Percentiles rank a stretch among this genome's conserved stretches.
phyloP scores from a whole-genome alignment of 2,888 invertebrate species.

The Xestia ashworthii region DNA sequence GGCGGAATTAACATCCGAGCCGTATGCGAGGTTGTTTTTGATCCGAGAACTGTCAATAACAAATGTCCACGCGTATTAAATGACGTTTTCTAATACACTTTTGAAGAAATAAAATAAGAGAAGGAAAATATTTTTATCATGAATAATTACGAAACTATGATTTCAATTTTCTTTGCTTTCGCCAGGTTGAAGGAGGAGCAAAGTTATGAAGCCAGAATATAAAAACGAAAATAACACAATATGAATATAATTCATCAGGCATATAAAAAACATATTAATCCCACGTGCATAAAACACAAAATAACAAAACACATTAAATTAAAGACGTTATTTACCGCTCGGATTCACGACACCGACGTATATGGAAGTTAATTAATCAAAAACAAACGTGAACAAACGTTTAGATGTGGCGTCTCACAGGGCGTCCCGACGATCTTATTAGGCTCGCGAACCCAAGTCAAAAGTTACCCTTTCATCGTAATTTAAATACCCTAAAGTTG shows the following conservation, averaged over 20 bases:
- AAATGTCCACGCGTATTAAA: too few relatives aligned
- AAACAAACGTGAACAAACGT: slow-evolving; percentile 42
- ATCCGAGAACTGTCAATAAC: too few relatives aligned
- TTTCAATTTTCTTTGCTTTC: too few relatives aligned
- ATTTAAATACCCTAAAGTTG: slow-evolving; percentile 71
- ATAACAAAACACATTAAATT: slow-evolving; percentile 22
- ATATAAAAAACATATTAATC: background rate
- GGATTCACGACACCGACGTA: background rate
- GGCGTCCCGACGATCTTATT: slow-evolving; percentile 21
- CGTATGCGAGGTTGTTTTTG: too few relatives aligned
- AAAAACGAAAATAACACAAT: too few relatives aligned
- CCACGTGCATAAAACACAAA: slow-evolving; percentile 2
- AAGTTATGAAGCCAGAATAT: too few relatives aligned
- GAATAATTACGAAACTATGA: too few relatives aligned
- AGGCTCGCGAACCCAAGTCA: slow-evolving; percentile 53
- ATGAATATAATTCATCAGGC: background rate
- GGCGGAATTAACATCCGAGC: too few relatives aligned
- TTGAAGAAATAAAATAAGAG: too few relatives aligned
- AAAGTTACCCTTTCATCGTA: slow-evolving; percentile 67
- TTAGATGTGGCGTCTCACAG: slow-evolving; percentile 33
- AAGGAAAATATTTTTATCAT: too few relatives aligned
- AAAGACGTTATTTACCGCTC: slow-evolving; percentile 12
- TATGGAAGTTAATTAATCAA: slow-evolving; percentile 51
- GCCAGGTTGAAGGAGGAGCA: too few relatives aligned
- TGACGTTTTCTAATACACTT: too few relatives aligned